Evolutionary conservation across 64 coral and sea anemone species (phyloP), one percentile per base, ranked within the genome.

Genomic region (Porites lutea): DNA sequence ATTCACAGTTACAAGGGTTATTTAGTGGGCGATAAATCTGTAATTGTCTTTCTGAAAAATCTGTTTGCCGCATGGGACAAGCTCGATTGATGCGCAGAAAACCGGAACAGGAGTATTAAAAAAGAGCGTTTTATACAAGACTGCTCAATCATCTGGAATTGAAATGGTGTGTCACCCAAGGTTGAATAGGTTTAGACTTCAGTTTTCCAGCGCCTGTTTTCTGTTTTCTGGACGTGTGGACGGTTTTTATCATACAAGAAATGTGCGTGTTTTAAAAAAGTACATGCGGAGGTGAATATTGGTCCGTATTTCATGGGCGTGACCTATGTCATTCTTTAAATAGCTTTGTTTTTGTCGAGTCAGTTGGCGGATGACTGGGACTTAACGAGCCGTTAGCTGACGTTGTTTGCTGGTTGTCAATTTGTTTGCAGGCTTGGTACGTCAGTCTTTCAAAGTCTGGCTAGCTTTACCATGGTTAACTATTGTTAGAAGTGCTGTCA

Each of bases 261-360:
- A 65, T 14, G 13, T 74, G 37, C 72, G 45, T 46, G 72, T 74
- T 48, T 74, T 74, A 6, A 45, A 48, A 48, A 65, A 9, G 72
- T 11, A 6, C 72, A 45, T 48, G 37, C 16, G 11, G 37, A 18
- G 44, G 37, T 46, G 48, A 55, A 78, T 78, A 54, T 53, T 78
- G 75, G 50, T 23, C 50, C 50, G 51, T 55, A 55, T 78, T 11
- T 78, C n/a, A 53, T 23, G 52, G 52, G 75, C 52, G 75, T 20
- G 75, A 57, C 52, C 52, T 8, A 55, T 78, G 75, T n/a, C 48
- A 78, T 78, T 52, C 16, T 78, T 49, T 27, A 65, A n/a, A 52
- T 14, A 48, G 14, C 2, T 20, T 79, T 22, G 14, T 2, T 20
- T 79, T 22, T 48, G 59, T 83, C 60, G 14, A 13, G 27, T 74